A percentile compares a stretch with the other conserved stretches of the same genome.
phyloP scores from a whole-genome alignment of 2,888 invertebrate genomes.

The Gandaritis pyraliata region DNA sequence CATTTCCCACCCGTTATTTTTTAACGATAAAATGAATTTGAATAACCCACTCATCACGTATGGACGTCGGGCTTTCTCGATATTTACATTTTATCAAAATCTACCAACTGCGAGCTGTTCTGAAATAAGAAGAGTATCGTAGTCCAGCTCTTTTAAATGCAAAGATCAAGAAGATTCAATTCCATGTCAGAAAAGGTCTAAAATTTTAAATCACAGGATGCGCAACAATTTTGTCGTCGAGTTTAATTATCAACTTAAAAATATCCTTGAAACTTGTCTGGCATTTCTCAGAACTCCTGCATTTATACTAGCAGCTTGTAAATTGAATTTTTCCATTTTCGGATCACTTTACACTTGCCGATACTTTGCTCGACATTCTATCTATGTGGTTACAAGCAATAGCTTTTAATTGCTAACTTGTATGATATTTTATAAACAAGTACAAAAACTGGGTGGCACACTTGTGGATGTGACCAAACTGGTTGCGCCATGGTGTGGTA shows the following conservation, averaged over 20 bases:
- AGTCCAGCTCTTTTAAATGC: not conserved
- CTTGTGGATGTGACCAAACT: constrained; percentile 45
- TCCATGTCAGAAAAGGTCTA: constrained; percentile 13
- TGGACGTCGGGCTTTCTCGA: constrained; percentile 54
- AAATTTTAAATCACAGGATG: constrained; percentile 29
- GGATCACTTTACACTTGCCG: constrained; percentile 13
- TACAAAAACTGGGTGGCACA: constrained; percentile 40
- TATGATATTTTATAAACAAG: constrained; percentile 28
- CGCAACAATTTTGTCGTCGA: constrained; percentile 18
- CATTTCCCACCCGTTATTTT: constrained; percentile 62
- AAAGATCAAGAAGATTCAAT: constrained; percentile 8
- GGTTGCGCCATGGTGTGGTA: constrained; percentile 52
- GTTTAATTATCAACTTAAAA: constrained; percentile 27
- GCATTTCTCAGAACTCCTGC: constrained; percentile 19
- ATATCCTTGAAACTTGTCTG: constrained; percentile 22
- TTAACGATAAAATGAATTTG: constrained; percentile 53
- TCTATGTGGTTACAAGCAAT: constrained; percentile 17
- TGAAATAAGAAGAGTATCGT: not conserved
- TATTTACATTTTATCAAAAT: constrained; percentile 40
- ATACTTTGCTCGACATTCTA: constrained; percentile 12
- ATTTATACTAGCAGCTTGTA: constrained; percentile 22
- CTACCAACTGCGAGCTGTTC: constrained; percentile 1
- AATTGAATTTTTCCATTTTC: constrained; percentile 22
- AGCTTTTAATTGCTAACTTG: constrained; percentile 24
- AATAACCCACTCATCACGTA: constrained; percentile 51